Evolutionary conservation across 64 coral and sea anemone genomes (phyloP), one percentile per base, ranked within the genome.

Genomic region (Porites lutea): DNA sequence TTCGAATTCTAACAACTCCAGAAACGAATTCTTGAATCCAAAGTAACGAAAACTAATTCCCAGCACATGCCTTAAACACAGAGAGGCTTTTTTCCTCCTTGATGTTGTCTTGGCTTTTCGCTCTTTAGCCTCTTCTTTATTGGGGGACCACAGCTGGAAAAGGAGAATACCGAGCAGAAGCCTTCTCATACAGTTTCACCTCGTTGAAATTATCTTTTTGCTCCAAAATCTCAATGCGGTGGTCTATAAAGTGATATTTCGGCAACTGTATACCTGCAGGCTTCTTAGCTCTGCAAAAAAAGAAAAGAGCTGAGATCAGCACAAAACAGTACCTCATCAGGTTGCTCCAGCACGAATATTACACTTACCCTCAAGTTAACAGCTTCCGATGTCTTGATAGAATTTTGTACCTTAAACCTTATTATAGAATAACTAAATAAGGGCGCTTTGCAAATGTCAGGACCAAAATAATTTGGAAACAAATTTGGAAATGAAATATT

Each of bases 181-280:
- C 67, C 21, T 27, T 2, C 21, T 22, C 67, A 71, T 71, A 27
- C 67, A 71, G 4, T 1, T 0, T 4, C 4, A 71, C 67, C 5
- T 71, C 5, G 67, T 27, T 71, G 67, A 23, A 71, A 23, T 27
- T 4, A 27, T 23, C 37, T 4, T 71, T 19, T 3, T 71, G 67
- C n/a, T 23, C 1, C 67, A 71, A 71, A 22, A 71, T 71, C n/a
- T 71, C 67, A 27, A 71, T 71, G 67, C 67, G 67, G 67, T 71
- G 67, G 67, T 71, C 67, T 19, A 71, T 23, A 71, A 1, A 71
- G 10, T 71, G 67, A 71, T 71, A 71, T 27, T 27, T 0, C 37
- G 67, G 67, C 67, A 71, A 71, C 19, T 6, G 14, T 3, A 71
- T 23, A 37, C 27, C 27, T 37, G 27, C 27, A 27, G 3, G 4